Evolutionary conservation across 2,888 invertebrate species (phyloP), one percentile per base, ranked within the genome.

Genomic region (Liopterus haemorrhoidalis): DNA sequence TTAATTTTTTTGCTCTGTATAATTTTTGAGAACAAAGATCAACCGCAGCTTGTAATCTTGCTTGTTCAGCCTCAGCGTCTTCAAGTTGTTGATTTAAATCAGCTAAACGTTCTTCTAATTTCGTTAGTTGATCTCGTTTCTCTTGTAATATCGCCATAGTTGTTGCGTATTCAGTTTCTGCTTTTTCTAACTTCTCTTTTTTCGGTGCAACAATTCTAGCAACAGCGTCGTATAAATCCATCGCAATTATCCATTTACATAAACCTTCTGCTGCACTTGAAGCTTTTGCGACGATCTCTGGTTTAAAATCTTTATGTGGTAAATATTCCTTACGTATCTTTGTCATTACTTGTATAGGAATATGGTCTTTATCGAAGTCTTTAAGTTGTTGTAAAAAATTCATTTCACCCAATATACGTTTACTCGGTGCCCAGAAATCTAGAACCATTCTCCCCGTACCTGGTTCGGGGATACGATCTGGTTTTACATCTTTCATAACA

Each of bases 261-360:
- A 90, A 71, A 39, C 93, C 94, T 70, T 95, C 92, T 15, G 94
- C 95, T 2, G 96, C 96, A 51, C 89, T 82, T 0, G 94, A 95
- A 1, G 93, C 93, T 67, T 90, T 88, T 9, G 85, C 85, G 41
- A 90, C 84, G 42, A 85, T 75, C 47, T 76, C 71, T 2, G 89
- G 88, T 55, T 85, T 83, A 63, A 90, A 90, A 58, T 85, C 81
- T 59, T 82, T 80, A 61, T 89, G 75, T 0, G 79, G 75, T 21
- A 85, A 67, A 65, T 81, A 88, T 58, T 85, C 85, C 60, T 81
- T 82, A 51, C 85, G 70, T 52, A 85, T 81, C 66, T 82, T 82
- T 55, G 75, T 71, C 79, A 90, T 88, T 8, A 79, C 75, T 18
- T 75, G 73, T 2, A 73, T 60, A 27, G 85, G 79, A 54, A 91